These are phyloP conservation scores for Telenomus remus DNA, from an alignment of 1,140 invertebrate species.

Conservation along the genomic window DNA sequence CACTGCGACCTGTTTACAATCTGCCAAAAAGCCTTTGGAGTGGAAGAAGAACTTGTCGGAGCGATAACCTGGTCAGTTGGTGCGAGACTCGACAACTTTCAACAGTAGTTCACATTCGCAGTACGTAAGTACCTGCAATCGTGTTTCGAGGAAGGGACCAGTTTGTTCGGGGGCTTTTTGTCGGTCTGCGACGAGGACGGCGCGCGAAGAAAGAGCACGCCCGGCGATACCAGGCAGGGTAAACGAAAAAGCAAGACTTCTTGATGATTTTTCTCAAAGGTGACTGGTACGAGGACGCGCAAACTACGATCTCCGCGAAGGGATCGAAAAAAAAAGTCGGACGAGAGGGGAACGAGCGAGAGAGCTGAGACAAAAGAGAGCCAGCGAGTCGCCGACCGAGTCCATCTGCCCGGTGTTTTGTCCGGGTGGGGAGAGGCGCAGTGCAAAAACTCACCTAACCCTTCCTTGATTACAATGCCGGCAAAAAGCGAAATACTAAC, in stretches of 20 bases:
- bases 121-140: slow-evolving; percentile 60
- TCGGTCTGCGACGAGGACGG: slow-evolving; percentile 41
- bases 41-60: slow-evolving; percentile 56
- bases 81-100: slow-evolving; percentile 56
- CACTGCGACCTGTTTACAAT: slow-evolving; percentile 53
- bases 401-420: slow-evolving; percentile 76
- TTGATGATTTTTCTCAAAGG: slow-evolving; percentile 60
- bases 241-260: slow-evolving; percentile 54
- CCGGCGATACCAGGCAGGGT: background rate
- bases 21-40: slow-evolving; percentile 53
- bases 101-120: slow-evolving; percentile 59
- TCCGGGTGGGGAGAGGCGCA: slow-evolving; percentile 61
- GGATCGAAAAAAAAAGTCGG: slow-evolving; percentile 36
- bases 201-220: slow-evolving; percentile 10
- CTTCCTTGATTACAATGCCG: slow-evolving; percentile 77
- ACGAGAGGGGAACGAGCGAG: slow-evolving; percentile 40
- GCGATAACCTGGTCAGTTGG: slow-evolving; percentile 58
- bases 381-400: slow-evolving; percentile 67
- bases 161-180: slow-evolving; percentile 60
- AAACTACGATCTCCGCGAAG: slow-evolving; percentile 41
- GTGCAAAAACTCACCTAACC: slow-evolving; percentile 76
- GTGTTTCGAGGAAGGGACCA: slow-evolving; percentile 60
- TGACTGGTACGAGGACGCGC: slow-evolving; percentile 58
- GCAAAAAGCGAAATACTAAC: slow-evolving; percentile 77
- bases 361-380: slow-evolving; percentile 37